Evolutionary conservation across 2,797 vertebrate genomes (phyloP), one percentile per base, ranked within the genome.

Genomic region (Martes flavigula): DNA sequence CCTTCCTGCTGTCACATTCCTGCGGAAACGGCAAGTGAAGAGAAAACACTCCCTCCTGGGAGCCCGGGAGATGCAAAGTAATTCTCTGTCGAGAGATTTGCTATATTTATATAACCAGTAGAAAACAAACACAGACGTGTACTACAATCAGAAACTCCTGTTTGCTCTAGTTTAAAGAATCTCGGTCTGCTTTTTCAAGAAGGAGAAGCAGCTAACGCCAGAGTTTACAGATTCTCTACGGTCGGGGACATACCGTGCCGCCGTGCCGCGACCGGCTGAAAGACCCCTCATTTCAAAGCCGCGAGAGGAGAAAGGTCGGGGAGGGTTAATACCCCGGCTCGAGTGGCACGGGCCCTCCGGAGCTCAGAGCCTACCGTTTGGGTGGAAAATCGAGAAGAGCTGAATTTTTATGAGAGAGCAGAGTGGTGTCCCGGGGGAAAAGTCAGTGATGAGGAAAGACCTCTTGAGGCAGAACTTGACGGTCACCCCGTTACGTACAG

Each of bases 61-160:
- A 94, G 73, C 56, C 25, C 40, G 73, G 38, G 77, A 91, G 64
- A 75, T 66, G 73, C 51, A 43, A 35, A 7, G 17, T 68, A 72
- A 79, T 66, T 79, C 87, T 82, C 73, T 70, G 86, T 95, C 3
- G 5, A 94, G 73, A 54, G 91, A 89, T 90, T 84, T 70, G 32
- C 87, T 92, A 17, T 78, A 66, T 95, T 97, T 82, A 56, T 86
- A 17, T 78, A 84, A 79, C 82, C 77, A 58, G 2, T 38, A 62
- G 72, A 94, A 97, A 93, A 90, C 82, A 97, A 95, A 97, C 89
- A 96, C 73, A 68, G 84, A 70, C 60, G 64, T 23, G 20, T 17
- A 81, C 86, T 32, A 62, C 79, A 35, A 75, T 72, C 54, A 40
- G 72, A 90, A 88, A 89, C 30, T 78, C 32, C 14, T 51, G 5